These are phyloP conservation scores for Trachelus troglodyta DNA, from an alignment of 2,888 invertebrate species.

Conservation along the genomic window DNA sequence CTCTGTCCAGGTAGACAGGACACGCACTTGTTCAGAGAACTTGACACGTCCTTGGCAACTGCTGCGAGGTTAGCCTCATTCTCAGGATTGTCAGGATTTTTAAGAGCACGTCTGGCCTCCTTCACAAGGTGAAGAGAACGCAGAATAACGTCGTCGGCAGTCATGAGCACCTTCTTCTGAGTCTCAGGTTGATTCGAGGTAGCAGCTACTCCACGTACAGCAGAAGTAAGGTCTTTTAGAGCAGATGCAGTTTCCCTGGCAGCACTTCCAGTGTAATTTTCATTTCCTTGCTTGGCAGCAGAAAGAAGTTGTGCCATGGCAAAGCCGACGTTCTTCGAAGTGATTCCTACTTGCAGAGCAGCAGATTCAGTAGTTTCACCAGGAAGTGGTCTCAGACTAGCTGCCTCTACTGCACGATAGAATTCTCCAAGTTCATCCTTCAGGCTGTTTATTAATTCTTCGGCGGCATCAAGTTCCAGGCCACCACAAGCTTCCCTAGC, in stretches of 20 bases:
- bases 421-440: slow-evolving; percentile 86
- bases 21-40: slow-evolving; percentile 75
- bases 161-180: slow-evolving; percentile 72
- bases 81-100: slow-evolving; percentile 74
- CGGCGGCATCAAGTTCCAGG: slow-evolving; percentile 86
- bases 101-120: slow-evolving; percentile 82
- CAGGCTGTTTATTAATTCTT: slow-evolving; percentile 83
- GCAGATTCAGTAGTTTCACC: slow-evolving; percentile 80
- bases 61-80: slow-evolving; percentile 73
- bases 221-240: slow-evolving; percentile 78
- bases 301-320: slow-evolving; percentile 88
- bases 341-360: slow-evolving; percentile 71
- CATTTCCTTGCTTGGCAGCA: slow-evolving; percentile 85
- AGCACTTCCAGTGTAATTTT: slow-evolving; percentile 83
- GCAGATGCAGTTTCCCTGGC: slow-evolving; percentile 84
- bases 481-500: slow-evolving; percentile 85
- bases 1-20: slow-evolving; percentile 92
- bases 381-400: slow-evolving; percentile 83
- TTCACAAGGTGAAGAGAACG: slow-evolving; percentile 83
- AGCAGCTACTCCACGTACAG: slow-evolving; percentile 83
- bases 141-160: slow-evolving; percentile 83
- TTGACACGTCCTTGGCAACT: slow-evolving; percentile 79
- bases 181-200: slow-evolving; percentile 71
- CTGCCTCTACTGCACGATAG: slow-evolving; percentile 78
- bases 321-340: slow-evolving; percentile 83